phyloP scores from a whole-genome alignment of 2,797 vertebrate species.

The Threskiornis aethiopicus region DNA sequence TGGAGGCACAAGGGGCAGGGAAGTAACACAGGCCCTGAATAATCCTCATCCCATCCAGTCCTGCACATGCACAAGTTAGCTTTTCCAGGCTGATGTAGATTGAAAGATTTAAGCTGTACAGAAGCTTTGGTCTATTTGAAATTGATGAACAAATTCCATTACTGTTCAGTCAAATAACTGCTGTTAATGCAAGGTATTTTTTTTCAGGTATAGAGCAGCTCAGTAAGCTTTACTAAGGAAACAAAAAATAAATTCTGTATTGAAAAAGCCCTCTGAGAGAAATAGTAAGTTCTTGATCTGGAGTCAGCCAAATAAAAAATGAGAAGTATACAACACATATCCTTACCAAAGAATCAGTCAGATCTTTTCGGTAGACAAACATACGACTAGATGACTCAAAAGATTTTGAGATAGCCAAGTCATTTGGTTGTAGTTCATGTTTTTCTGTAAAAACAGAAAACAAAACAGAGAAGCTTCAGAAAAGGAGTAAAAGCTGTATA shows the following conservation, averaged over 20 bases:
- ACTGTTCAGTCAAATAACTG: not conserved
- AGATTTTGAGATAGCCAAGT: slow-evolving; percentile 85
- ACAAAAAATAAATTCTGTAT: not conserved
- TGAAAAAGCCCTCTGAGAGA: not conserved
- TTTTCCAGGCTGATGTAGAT: not conserved
- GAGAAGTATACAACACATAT: not conserved
- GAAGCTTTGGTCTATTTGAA: slow-evolving; percentile 35
- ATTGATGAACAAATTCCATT: slow-evolving; percentile 29
- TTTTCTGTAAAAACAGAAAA: slow-evolving; percentile 80
- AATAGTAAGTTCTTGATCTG: not conserved
- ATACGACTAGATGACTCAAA: slow-evolving; percentile 85
- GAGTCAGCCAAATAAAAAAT: not conserved
- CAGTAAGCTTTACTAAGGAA: not conserved
- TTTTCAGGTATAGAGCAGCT: not conserved
- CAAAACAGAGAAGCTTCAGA: slow-evolving; percentile 5
- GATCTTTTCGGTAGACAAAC: slow-evolving; percentile 89
- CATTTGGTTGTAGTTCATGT: slow-evolving; percentile 87
- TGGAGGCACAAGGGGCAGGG: not conserved
- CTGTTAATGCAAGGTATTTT: not conserved
- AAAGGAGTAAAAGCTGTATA: not conserved
- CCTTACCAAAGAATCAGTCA: slow-evolving; percentile 88
- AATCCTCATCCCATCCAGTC: not conserved
- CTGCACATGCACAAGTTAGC: not conserved
- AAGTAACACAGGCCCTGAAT: not conserved
- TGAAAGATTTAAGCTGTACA: slow-evolving; percentile 18